A percentile compares a stretch with the other conserved stretches of the same genome.
These are phyloP conservation scores for Tachina lurida DNA, from an alignment of 2,888 invertebrate species.

Conservation along the genomic window DNA sequence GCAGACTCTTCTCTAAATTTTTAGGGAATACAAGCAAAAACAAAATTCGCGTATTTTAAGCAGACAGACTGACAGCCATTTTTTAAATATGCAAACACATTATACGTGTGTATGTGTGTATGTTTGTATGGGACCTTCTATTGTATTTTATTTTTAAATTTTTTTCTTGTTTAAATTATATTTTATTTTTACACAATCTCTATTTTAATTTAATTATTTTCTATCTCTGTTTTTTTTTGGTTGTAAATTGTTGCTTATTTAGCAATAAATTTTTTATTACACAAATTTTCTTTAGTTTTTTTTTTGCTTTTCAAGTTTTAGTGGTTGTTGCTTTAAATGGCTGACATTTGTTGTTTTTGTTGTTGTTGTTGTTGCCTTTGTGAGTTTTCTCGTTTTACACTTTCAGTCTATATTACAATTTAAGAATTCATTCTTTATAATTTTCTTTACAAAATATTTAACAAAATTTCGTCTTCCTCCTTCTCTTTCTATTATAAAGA, in stretches of 20 bases:
- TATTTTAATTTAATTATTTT: constrained; percentile 9
- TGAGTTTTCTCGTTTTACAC: constrained; percentile 3
- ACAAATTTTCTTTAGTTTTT: constrained; percentile 13
- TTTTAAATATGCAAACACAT: neutral
- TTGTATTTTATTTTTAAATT: constrained; percentile 7
- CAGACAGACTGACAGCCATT: neutral
- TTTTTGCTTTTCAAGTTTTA: neutral
- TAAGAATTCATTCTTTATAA: constrained; percentile 1
- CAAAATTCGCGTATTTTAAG: neutral
- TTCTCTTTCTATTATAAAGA: constrained; percentile 4
- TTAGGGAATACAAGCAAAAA: neutral
- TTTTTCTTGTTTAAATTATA: constrained; percentile 6
- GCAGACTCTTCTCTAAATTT: no score
- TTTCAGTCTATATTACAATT: constrained; percentile 13
- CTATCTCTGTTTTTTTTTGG: neutral
- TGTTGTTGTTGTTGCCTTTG: constrained; percentile 1
- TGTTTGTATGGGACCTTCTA: neutral
- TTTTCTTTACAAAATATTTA: constrained; percentile 13
- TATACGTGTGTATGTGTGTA: no score
- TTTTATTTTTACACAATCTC: constrained; percentile 30
- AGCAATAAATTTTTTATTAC: constrained; percentile 45
- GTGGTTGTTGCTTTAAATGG: constrained; percentile 38
- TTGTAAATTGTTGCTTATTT: constrained; percentile 19
- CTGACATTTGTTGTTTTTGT: constrained; percentile 15
- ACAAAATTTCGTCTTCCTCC: constrained; percentile 20